Evolutionary conservation across 2,113 vertebrate genomes (phyloP).

Genomic region (Sapayoa aenigma): DNA sequence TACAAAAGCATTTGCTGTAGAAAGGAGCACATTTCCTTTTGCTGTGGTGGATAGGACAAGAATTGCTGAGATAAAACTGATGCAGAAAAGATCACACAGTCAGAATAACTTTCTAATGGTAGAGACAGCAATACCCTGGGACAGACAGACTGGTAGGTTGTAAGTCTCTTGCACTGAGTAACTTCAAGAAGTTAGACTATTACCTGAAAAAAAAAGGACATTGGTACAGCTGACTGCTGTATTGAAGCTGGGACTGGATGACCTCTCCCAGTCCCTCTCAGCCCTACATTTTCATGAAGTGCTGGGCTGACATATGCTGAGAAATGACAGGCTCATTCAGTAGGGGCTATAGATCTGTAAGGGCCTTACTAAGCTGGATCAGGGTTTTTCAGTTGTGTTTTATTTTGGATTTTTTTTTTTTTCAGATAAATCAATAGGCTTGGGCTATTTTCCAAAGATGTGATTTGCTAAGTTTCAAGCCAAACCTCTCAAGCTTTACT

Average conservation of each 20-base stretch:
- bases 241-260: not conserved
- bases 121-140: not conserved
- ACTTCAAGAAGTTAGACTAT: not conserved
- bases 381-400: slow-evolving; percentile 11
- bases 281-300: not conserved
- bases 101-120: not conserved
- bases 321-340: not conserved
- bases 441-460: slow-evolving; percentile 61
- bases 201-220: not conserved
- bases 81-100: not conserved
- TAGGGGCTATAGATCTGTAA: not conserved
- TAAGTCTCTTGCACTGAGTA: not conserved
- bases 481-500: slow-evolving; percentile 70
- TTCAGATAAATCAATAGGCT: slow-evolving; percentile 56
- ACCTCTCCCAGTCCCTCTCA: not conserved
- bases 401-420: not conserved
- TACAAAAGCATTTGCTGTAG: not conserved
- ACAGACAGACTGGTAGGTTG: not conserved
- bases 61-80: not conserved
- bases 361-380: slow-evolving; percentile 47
- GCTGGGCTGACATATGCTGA: not conserved
- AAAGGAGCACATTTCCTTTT: not conserved
- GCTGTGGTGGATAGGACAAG: not conserved
- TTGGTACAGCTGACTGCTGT: not conserved
- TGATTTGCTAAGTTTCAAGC: slow-evolving; percentile 65